phyloP scores from a whole-genome alignment of 1,140 invertebrate genomes.

The Branchinecta lindahli region DNA sequence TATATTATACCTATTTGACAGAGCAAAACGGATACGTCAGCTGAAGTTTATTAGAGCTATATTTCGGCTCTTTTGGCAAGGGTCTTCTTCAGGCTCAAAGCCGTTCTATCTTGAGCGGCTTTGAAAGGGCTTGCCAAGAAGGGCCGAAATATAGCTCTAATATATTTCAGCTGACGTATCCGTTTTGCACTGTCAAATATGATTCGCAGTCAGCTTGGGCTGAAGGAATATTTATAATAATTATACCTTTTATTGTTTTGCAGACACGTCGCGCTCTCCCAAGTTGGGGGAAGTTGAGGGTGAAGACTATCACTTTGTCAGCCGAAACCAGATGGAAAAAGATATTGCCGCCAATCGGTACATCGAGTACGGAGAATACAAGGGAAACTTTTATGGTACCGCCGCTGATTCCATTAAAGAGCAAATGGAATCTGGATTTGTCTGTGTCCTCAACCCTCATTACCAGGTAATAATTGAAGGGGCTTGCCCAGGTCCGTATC shows the following conservation, averaged over 20 bases:
- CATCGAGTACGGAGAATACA: constrained; percentile 91
- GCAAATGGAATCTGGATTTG: constrained; percentile 68
- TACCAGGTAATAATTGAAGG: constrained; percentile 47
- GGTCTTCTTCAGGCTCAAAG: too few species aligned
- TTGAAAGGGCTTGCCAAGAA: too few species aligned
- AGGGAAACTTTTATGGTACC: constrained; percentile 92
- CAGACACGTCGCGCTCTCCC: constrained; percentile 73
- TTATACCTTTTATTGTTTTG: constrained; percentile 22
- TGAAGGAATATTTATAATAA: too few species aligned
- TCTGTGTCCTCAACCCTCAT: constrained; percentile 88
- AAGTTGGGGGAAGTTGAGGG: constrained; percentile 75
- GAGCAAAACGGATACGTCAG: too few species aligned
- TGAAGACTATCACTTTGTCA: constrained; percentile 86
- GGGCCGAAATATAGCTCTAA: too few species aligned
- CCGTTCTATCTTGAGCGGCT: too few species aligned
- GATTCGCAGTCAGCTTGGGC: too few species aligned
- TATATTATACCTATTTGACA: too few species aligned
- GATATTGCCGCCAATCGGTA: constrained; percentile 79
- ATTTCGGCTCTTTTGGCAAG: too few species aligned
- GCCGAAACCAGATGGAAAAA: constrained; percentile 72
- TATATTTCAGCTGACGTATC: too few species aligned
- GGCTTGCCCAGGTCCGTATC: neutral
- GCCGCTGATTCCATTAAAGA: constrained; percentile 72
- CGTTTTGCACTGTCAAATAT: too few species aligned
- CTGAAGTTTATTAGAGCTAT: too few species aligned